These are phyloP conservation scores for Darevskia mixta DNA, from an alignment of 2,797 vertebrate genomes.

Conservation along the genomic window DNA sequence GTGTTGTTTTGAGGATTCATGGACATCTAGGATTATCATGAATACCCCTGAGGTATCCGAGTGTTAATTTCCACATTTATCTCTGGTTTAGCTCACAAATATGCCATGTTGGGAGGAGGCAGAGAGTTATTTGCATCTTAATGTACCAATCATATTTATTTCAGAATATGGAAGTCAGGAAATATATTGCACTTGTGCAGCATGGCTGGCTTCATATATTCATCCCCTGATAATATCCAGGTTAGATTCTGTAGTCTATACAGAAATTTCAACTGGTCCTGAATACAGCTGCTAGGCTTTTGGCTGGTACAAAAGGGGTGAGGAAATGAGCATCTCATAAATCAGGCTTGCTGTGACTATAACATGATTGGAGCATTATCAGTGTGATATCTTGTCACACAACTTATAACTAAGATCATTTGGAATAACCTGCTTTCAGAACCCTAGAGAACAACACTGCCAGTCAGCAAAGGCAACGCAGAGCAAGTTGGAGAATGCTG, in stretches of 20 bases:
- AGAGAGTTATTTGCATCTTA: not conserved
- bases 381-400: no score
- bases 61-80: not conserved
- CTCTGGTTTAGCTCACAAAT: not conserved
- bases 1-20: not conserved
- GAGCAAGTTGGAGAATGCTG: no score
- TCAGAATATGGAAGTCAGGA: no score
- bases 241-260: not conserved
- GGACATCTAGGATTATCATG: not conserved
- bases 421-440: no score
- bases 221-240: no score
- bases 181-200: no score
- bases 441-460: no score
- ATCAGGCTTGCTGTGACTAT: no score
- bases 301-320: not conserved
- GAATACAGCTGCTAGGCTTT: not conserved
- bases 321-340: not conserved
- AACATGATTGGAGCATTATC: no score
- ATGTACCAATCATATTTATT: not conserved
- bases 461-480: no score
- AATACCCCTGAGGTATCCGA: fast-evolving
- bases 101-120: not conserved
- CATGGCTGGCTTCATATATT: no score
- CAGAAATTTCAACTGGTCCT: not conserved
- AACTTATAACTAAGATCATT: no score